Evolutionary conservation across 2,797 vertebrate genomes (phyloP).

Genomic region (Sebastes elongatus): DNA sequence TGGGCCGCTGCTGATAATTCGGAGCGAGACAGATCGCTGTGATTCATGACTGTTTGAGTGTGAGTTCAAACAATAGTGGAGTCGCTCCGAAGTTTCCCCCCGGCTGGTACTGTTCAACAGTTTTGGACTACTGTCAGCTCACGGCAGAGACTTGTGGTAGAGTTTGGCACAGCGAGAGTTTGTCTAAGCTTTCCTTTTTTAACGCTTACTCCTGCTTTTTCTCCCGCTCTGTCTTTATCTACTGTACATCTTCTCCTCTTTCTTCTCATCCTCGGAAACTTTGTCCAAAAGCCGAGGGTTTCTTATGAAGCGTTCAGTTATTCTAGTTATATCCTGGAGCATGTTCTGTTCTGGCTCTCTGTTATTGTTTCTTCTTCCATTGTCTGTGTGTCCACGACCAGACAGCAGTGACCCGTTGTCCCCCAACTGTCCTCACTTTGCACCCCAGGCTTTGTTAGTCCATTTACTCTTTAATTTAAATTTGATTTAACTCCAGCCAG

Average conservation of each 20-base stretch:
- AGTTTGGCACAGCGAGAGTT: constrained; percentile 23
- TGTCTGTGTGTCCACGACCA: constrained; percentile 11
- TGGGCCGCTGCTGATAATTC: constrained; percentile 45
- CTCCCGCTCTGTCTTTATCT: background rate
- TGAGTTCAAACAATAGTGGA: constrained; percentile 53
- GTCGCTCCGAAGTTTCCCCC: constrained; percentile 36
- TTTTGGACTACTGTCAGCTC: constrained; percentile 34
- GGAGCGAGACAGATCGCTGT: constrained; percentile 18
- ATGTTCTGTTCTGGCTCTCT: constrained; percentile 9
- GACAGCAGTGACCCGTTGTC: constrained; percentile 25
- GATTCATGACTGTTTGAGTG: constrained; percentile 67
- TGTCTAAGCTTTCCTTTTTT: constrained; percentile 31
- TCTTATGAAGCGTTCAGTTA: constrained; percentile 13
- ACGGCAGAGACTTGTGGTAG: constrained; percentile 22
- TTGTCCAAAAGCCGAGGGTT: constrained; percentile 1
- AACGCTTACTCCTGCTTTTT: background rate
- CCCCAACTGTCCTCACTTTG: constrained; percentile 35
- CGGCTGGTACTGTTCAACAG: constrained; percentile 50
- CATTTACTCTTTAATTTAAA: constrained; percentile 60
- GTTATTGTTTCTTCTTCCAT: constrained; percentile 11
- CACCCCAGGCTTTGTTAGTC: constrained; percentile 34
- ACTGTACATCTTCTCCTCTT: background rate
- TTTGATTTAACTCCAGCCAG: constrained; percentile 54
- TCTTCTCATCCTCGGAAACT: background rate
- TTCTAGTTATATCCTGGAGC: constrained; percentile 5